Base-by-base conservation (phyloP, 1,140 invertebrate species). In the Saccostrea echinata region DNA sequence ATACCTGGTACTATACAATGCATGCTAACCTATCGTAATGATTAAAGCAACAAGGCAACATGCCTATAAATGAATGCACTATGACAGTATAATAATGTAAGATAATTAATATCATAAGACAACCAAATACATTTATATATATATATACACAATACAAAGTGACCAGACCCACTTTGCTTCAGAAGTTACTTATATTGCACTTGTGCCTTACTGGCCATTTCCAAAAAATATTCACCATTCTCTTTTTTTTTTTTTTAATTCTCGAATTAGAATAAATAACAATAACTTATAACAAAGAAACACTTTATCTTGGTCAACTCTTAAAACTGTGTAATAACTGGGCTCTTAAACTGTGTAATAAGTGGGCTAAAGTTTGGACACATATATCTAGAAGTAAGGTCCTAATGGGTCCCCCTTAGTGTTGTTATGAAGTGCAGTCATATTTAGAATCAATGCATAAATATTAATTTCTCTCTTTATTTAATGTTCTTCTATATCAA, bases 41-140 rank as follows among this genome's bases (percentile, higher is more conserved):
- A 76, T 30, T 76, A 76, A 76, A 76, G 68, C 68, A 76, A 76
- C 43, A 16, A 76, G 68, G 68, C 68, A 76, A 30, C 24, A 61
- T 11, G 68, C 68, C 68, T 76, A 18, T 21, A 76, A 30, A 76
- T 76, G 27, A n/a, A 64, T 76, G 68, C 68, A 76, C 68, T 76
- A 76, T 76, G 27, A 76, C 68, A 33, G 68, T 76, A 76, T 30
- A 27, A 30, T 27, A 76, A 76, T 76, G 68, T 30, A 76, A 68
- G 68, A 76, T 76, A 76, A 76, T 76, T 30, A 76, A 76, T 76
- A 76, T 76, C 68, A 76, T 76, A 76, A 76, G 68, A 76, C 68
- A 76, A 76, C 68, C 68, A 76, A 76, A 30, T 76, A 76, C 27
- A 76, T 64, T 21, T 21, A 64, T 43, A n/a, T n/a, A n/a, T 27